phyloP scores from a whole-genome alignment of 2,797 vertebrate genomes.

The Gymnothorax reevesii region DNA sequence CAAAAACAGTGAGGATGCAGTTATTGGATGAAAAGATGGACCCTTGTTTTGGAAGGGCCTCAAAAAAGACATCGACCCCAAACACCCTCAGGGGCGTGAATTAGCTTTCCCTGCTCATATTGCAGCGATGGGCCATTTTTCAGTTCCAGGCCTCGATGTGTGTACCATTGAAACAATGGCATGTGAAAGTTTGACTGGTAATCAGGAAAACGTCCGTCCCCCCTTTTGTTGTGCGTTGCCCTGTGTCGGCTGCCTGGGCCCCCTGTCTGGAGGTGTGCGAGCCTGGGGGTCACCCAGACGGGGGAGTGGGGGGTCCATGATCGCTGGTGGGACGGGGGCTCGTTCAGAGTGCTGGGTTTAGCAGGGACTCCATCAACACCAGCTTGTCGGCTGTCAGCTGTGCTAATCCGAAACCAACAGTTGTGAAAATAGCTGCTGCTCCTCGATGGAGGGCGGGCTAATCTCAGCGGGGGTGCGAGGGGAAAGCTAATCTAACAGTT shows the following conservation, averaged over 20 bases:
- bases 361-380: slow-evolving; percentile 58
- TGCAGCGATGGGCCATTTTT: slow-evolving; percentile 26
- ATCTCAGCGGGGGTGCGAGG: slow-evolving; percentile 29
- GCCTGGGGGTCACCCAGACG: slow-evolving; percentile 35
- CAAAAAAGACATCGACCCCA: slow-evolving; percentile 24
- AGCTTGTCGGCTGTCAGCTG: slow-evolving; percentile 59
- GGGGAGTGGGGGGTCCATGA: slow-evolving; percentile 48
- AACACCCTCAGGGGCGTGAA: slow-evolving; percentile 35
- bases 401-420: slow-evolving; percentile 63
- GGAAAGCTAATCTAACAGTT: slow-evolving; percentile 63
- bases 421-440: slow-evolving; percentile 62
- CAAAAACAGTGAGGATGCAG: slow-evolving; percentile 41
- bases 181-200: slow-evolving; percentile 40
- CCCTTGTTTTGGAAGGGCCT: slow-evolving; percentile 40
- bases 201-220: neutral
- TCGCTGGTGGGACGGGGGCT: slow-evolving; percentile 24
- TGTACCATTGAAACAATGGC: slow-evolving; percentile 25
- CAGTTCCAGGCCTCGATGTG: neutral
- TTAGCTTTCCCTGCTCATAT: slow-evolving; percentile 36
- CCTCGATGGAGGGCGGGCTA: slow-evolving; percentile 31
- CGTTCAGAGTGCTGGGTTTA: slow-evolving; percentile 52
- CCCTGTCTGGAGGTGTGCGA: slow-evolving; percentile 10
- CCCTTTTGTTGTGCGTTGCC: slow-evolving; percentile 6
- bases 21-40: slow-evolving; percentile 41
- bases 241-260: slow-evolving; percentile 19